Percentiles rank a stretch among this genome's conserved stretches.
phyloP scores from a whole-genome alignment of 2,888 invertebrate species.

The Hypena proboscidalis region DNA sequence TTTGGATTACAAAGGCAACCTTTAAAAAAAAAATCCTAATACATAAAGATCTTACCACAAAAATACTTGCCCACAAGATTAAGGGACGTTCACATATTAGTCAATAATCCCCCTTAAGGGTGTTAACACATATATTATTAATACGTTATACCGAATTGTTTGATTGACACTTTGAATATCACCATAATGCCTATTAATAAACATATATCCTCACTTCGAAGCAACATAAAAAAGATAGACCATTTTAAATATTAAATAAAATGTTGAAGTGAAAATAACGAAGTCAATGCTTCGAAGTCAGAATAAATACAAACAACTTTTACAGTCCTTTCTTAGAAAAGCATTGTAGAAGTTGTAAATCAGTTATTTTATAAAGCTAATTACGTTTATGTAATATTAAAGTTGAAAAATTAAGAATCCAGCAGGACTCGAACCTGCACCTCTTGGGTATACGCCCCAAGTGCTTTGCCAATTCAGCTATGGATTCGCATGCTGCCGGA shows the following conservation, averaged over 20 bases:
- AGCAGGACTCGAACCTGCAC: too few relatives aligned
- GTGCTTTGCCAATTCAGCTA: too few relatives aligned
- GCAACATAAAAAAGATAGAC: slow-evolving; percentile 8
- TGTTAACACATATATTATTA: slow-evolving; percentile 73
- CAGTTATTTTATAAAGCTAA: slow-evolving; percentile 2
- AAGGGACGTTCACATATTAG: slow-evolving; percentile 54
- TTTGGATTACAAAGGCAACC: background rate
- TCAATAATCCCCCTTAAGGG: slow-evolving; percentile 62
- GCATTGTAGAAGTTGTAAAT: slow-evolving; percentile 37
- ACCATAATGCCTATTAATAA: slow-evolving; percentile 47
- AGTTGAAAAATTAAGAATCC: too few relatives aligned
- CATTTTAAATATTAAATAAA: background rate
- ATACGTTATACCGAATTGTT: slow-evolving; percentile 59
- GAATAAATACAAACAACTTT: slow-evolving; percentile 34
- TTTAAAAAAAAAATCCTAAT: slow-evolving; percentile 7
- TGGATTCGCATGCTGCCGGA: too few relatives aligned
- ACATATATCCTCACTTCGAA: slow-evolving; percentile 33
- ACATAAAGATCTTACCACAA: slow-evolving; percentile 11
- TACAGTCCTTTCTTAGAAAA: slow-evolving; percentile 43
- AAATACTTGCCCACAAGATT: slow-evolving; percentile 55
- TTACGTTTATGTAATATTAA: too few relatives aligned
- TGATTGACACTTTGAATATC: slow-evolving; percentile 83
- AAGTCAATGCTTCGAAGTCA: slow-evolving; percentile 37
- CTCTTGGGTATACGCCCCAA: too few relatives aligned
- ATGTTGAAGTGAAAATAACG: too few relatives aligned